Percentiles rank a stretch among this genome's conserved stretches.
These are phyloP conservation scores for Potamilus streckersoni DNA, from an alignment of 1,140 invertebrate species.

Conservation along the genomic window DNA sequence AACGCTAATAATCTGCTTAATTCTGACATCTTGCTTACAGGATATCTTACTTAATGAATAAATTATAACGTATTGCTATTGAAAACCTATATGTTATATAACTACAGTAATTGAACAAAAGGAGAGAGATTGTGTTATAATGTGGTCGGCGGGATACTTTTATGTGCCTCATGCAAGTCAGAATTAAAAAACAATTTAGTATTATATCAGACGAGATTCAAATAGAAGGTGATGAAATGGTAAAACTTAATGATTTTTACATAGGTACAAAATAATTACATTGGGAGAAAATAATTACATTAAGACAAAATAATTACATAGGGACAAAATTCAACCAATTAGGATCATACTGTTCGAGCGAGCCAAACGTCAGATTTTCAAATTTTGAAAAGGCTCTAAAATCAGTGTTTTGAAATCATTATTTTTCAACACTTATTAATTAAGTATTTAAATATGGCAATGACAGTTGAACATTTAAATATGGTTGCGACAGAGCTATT, in stretches of 20 bases:
- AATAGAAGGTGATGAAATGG: no score
- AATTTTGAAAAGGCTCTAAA: conserved; percentile 4
- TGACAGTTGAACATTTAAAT: no score
- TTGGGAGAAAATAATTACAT: not conserved
- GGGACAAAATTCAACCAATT: not conserved
- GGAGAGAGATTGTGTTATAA: not conserved
- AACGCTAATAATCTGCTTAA: no score
- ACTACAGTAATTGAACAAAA: not conserved
- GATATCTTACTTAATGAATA: no score
- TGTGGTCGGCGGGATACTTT: conserved; percentile 2
- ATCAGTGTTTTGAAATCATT: not conserved
- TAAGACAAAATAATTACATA: not conserved
- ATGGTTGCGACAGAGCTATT: no score
- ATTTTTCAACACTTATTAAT: no score
- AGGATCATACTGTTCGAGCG: not conserved
- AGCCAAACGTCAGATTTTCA: not conserved
- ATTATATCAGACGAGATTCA: no score
- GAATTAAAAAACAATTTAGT: not conserved
- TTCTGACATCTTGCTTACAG: no score
- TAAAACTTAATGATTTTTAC: no score
- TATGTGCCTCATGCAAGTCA: not conserved
- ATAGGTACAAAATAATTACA: not conserved
- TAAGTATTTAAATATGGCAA: no score
- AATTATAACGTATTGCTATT: no score
- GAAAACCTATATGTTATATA: not conserved